phyloP scores from a whole-genome alignment of 2,113 vertebrate species.

The Monopterus albus region DNA sequence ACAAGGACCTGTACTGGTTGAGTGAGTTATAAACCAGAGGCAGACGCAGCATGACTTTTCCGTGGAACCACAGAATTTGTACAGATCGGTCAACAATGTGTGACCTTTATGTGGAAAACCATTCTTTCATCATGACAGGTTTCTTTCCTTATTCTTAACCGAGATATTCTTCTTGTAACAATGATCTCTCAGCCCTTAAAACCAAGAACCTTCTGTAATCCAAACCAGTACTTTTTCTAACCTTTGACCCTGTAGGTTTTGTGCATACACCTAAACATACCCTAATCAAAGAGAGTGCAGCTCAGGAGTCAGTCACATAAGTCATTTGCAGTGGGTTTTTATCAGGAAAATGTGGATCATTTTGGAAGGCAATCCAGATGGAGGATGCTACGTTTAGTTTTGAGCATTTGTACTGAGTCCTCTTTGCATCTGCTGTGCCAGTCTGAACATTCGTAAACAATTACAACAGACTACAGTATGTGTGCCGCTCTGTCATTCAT shows the following conservation, averaged over 20 bases:
- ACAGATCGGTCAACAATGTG: neutral
- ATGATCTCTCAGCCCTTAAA: neutral
- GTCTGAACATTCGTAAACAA: constrained; percentile 22
- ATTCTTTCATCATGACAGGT: neutral
- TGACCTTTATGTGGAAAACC: neutral
- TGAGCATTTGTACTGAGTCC: neutral
- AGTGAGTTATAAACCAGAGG: too few relatives aligned
- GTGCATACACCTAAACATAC: neutral
- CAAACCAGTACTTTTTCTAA: neutral
- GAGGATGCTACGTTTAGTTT: too few relatives aligned
- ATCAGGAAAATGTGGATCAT: too few relatives aligned
- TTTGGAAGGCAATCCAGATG: too few relatives aligned
- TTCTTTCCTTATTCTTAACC: neutral
- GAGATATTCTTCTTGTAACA: neutral
- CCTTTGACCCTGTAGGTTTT: neutral
- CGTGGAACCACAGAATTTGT: too few relatives aligned
- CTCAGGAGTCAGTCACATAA: neutral
- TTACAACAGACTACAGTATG: constrained; percentile 11
- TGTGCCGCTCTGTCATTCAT: neutral
- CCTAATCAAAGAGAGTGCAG: neutral
- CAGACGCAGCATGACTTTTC: too few relatives aligned
- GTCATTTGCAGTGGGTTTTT: neutral
- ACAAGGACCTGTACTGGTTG: too few relatives aligned
- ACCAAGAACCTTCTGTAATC: neutral
- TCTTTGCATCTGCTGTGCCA: neutral